A percentile compares a stretch with the other conserved stretches of the same genome.
Evolutionary conservation across 2,888 invertebrate genomes (phyloP).

Genomic region (Agrilus biguttatus): DNA sequence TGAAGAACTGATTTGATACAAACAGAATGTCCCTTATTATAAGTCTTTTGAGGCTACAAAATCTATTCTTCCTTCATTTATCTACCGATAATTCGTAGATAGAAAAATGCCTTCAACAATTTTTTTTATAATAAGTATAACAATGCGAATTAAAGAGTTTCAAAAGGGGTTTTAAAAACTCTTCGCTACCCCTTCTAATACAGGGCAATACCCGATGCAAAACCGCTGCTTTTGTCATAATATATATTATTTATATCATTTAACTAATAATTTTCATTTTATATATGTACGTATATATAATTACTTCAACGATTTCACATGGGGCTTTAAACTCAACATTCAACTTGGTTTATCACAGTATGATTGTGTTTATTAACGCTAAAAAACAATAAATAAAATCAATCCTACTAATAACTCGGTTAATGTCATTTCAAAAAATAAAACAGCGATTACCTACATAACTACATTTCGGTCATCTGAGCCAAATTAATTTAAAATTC

Average conservation of each 20-base stretch:
- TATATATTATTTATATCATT: too few relatives aligned
- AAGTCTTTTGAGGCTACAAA: too few relatives aligned
- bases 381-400: slow-evolving; percentile 29
- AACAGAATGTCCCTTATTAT: too few relatives aligned
- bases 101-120: slow-evolving; percentile 27
- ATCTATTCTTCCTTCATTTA: slow-evolving; percentile 5
- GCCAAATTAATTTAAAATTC: too few relatives aligned
- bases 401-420: slow-evolving; percentile 12
- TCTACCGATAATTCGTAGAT: slow-evolving; percentile 13
- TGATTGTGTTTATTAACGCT: slow-evolving; percentile 33
- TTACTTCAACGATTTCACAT: slow-evolving; percentile 10
- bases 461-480: too few relatives aligned
- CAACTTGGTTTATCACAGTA: slow-evolving; percentile 57
- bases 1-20: too few relatives aligned
- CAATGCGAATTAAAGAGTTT: slow-evolving; percentile 20
- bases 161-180: slow-evolving; percentile 10
- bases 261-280: too few relatives aligned
- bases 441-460: too few relatives aligned
- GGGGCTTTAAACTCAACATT: slow-evolving; percentile 42
- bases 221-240: too few relatives aligned
- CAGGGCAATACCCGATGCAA: too few relatives aligned
- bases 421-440: background rate
- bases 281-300: too few relatives aligned
- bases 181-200: slow-evolving; percentile 7
- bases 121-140: slow-evolving; percentile 17